Conservation (phyloP, 2,888 invertebrate genomes). For the Didymodactylos carnosus region DNA sequence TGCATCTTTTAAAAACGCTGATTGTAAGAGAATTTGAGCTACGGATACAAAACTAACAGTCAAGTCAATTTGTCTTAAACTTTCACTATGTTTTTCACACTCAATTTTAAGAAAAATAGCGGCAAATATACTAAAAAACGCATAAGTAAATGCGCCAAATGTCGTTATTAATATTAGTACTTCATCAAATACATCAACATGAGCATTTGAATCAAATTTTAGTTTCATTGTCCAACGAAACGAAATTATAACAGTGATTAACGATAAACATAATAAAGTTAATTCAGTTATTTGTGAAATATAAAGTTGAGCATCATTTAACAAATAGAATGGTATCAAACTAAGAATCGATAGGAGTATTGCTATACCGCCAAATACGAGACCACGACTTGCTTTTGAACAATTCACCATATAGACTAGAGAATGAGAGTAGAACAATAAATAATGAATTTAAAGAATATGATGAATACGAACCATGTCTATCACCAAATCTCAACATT, state of each 20-base stretch:
- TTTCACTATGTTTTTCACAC: neutral
- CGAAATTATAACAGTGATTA: neutral
- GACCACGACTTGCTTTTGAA: slow-evolving; percentile 1
- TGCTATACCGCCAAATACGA: slow-evolving; percentile 1
- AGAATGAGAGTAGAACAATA: neutral
- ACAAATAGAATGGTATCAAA: neutral
- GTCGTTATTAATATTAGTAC: neutral
- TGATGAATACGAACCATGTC: neutral
- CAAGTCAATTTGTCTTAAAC: neutral
- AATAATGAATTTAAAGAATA: neutral
- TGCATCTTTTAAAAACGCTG: slow-evolving; percentile 5
- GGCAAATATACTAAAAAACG: neutral
- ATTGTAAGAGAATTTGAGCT: slow-evolving; percentile 1
- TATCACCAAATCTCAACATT: neutral
- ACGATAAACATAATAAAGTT: neutral
- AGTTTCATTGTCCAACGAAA: neutral
- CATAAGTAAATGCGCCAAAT: neutral
- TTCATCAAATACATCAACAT: neutral
- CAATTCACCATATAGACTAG: slow-evolving; percentile 7
- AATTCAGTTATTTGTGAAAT: slow-evolving; percentile 6
- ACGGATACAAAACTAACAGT: neutral
- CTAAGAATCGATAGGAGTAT: neutral
- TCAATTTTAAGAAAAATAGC: neutral
- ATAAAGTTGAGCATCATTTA: neutral
- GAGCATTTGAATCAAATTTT: neutral